phyloP scores from a whole-genome alignment of 2,888 invertebrate species.

The Thecophora atra region DNA sequence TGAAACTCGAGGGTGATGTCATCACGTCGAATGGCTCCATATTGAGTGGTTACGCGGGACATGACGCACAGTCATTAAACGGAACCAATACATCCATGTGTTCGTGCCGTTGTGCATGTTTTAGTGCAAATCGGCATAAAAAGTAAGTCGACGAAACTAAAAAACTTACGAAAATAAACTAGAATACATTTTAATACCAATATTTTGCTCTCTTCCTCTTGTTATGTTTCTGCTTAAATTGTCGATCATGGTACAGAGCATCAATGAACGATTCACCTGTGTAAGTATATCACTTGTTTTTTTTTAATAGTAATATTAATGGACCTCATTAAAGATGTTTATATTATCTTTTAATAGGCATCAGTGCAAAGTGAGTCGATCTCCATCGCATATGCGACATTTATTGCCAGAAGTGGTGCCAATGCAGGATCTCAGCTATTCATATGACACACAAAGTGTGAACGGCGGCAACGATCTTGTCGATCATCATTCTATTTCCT shows the following conservation, averaged over 20 bases:
- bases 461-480: constrained; percentile 53
- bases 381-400: constrained; percentile 64
- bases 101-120: constrained; percentile 67
- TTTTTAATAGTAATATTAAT: not conserved
- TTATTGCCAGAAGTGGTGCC: constrained; percentile 65
- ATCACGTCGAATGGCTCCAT: constrained; percentile 94
- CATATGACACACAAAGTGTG: constrained; percentile 58
- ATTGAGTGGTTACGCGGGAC: constrained; percentile 73
- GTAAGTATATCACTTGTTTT: constrained; percentile 42
- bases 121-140: constrained; percentile 66
- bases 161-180: not conserved
- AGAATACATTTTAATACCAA: not conserved
- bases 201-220: not conserved
- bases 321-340: not conserved
- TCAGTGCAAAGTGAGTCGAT: constrained; percentile 63
- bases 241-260: constrained; percentile 27
- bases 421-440: constrained; percentile 62
- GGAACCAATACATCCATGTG: constrained; percentile 65
- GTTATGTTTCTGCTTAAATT: constrained; percentile 11
- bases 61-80: constrained; percentile 62
- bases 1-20: constrained; percentile 95
- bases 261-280: constrained; percentile 47
- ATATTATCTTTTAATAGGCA: constrained; percentile 52
- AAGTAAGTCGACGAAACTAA: constrained; percentile 56
- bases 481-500: constrained; percentile 48